Percentiles rank a stretch among this genome's conserved stretches.
phyloP scores from a whole-genome alignment of 2,888 invertebrate genomes.

The Tuberolachnus salignus region DNA sequence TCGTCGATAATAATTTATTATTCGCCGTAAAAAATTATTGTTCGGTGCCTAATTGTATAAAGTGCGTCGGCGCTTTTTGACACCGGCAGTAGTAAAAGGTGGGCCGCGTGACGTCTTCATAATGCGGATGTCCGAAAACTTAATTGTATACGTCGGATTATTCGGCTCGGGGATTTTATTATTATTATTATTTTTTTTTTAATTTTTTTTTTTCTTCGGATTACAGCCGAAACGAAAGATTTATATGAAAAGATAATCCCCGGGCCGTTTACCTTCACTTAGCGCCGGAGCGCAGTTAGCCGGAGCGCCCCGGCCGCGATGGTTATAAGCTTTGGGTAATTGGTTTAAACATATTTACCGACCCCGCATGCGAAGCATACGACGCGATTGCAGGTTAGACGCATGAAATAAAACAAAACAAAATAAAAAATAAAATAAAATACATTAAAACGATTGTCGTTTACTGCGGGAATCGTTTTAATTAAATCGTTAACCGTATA shows the following conservation, averaged over 20 bases:
- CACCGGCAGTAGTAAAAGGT: too few species aligned
- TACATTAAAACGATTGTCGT: background rate
- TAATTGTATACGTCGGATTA: too few species aligned
- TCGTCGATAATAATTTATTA: too few species aligned
- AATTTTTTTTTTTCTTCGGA: constrained; percentile 25
- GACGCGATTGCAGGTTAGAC: background rate
- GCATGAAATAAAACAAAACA: background rate
- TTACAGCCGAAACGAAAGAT: constrained; percentile 28
- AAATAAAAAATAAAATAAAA: background rate
- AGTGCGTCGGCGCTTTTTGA: too few species aligned
- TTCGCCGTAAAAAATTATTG: too few species aligned
- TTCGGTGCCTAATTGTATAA: too few species aligned
- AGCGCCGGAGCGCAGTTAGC: background rate
- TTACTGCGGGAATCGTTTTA: background rate
- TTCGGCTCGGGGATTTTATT: background rate
- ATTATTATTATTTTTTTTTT: background rate
- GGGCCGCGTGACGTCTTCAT: too few species aligned
- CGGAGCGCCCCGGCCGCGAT: background rate
- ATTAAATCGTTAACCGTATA: background rate
- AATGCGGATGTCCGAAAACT: too few species aligned
- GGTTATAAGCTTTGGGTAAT: constrained; percentile 45
- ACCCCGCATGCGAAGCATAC: background rate
- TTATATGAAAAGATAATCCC: constrained; percentile 49
- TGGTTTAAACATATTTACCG: constrained; percentile 28
- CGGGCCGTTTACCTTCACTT: constrained; percentile 40